Conservation (phyloP, 1,140 invertebrate genomes). For the Prorops nasuta region DNA sequence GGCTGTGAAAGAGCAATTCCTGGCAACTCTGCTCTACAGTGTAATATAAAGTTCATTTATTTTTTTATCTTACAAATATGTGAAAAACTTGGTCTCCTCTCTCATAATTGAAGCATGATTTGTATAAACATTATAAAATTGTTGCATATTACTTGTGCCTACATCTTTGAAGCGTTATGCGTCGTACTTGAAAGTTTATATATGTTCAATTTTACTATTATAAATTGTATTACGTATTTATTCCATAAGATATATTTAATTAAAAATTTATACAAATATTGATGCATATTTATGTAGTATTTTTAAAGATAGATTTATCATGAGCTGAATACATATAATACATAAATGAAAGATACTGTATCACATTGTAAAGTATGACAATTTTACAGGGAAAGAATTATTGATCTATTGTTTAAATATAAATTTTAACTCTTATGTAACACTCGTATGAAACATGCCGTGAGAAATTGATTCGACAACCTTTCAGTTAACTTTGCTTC, state of each 20-base stretch:
- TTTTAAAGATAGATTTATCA: not conserved
- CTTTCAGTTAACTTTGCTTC: not conserved
- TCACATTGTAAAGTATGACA: not conserved
- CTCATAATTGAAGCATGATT: slow-evolving; percentile 23
- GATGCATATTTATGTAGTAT: not conserved
- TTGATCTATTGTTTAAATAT: not conserved
- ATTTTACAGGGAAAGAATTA: not conserved
- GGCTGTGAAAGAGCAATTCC: not conserved
- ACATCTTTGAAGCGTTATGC: slow-evolving; percentile 27
- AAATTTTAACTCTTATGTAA: no score
- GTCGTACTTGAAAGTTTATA: slow-evolving; percentile 14
- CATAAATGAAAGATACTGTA: no score
- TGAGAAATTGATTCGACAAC: not conserved
- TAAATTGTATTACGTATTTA: slow-evolving; percentile 23
- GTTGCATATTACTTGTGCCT: slow-evolving; percentile 42
- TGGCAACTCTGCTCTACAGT: slow-evolving; percentile 2
- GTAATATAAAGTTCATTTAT: slow-evolving; percentile 2
- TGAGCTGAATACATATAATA: no score
- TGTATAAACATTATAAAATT: slow-evolving; percentile 27
- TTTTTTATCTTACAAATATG: slow-evolving; percentile 9
- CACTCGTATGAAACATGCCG: no score
- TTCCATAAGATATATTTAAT: slow-evolving; percentile 14
- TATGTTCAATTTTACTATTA: slow-evolving; percentile 16
- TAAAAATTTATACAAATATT: slow-evolving; percentile 18
- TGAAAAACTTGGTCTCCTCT: slow-evolving; percentile 12